Conservation (phyloP, 2,888 invertebrate genomes). For the Ditylenchus weischeri region DNA sequence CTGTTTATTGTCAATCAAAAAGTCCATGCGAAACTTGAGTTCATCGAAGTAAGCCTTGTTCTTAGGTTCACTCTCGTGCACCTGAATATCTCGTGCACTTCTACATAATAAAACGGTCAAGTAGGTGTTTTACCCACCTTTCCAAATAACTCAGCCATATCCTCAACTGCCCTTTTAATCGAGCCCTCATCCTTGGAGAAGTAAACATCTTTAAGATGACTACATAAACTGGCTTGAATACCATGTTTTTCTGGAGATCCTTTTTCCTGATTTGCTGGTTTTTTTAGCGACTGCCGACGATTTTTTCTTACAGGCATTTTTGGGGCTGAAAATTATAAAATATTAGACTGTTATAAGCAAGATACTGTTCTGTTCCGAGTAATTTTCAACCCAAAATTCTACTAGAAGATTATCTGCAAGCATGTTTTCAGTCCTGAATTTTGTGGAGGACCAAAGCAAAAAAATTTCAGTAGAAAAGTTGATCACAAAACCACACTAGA, state of each 20-base stretch:
- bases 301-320: constrained; percentile 3
- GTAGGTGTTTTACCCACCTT: neutral
- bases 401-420: too few species aligned
- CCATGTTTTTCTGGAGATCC: constrained; percentile 4
- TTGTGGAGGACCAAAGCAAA: too few species aligned
- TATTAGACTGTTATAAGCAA: too few species aligned
- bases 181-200: constrained; percentile 13
- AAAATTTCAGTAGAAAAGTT: too few species aligned
- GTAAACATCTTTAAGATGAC: constrained; percentile 13
- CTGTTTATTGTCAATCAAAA: constrained; percentile 12
- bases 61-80: neutral
- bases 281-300: constrained; percentile 2
- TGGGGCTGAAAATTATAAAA: too few species aligned
- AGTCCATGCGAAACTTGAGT: constrained; percentile 13
- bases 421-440: too few species aligned
- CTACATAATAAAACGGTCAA: neutral
- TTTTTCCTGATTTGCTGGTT: constrained; percentile 3
- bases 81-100: constrained; percentile 2
- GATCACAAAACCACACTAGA: too few species aligned
- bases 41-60: neutral
- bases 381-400: too few species aligned
- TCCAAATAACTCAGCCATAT: neutral
- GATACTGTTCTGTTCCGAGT: too few species aligned
- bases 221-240: constrained; percentile 8
- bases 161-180: neutral